Evolutionary conservation across 2,888 invertebrate genomes (phyloP).

Genomic region (Ormyrus rosae): DNA sequence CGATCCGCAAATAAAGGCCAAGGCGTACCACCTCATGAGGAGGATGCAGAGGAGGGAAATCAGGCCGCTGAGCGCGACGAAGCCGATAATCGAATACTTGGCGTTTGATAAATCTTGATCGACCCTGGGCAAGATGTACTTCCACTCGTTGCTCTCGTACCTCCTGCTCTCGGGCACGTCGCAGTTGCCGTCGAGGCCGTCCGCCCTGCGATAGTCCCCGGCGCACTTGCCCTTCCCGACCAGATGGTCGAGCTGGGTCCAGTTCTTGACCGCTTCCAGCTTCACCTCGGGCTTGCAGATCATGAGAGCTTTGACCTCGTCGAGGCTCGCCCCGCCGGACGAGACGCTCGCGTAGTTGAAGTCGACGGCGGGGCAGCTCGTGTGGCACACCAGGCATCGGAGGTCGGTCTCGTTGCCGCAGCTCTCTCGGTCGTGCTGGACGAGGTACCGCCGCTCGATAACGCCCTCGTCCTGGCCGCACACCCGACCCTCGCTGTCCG

Average conservation of each 20-base stretch:
- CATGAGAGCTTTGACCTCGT: not conserved
- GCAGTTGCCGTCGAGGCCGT: not conserved
- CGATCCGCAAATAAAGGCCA: slow-evolving; percentile 90
- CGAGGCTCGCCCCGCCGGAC: too few relatives aligned
- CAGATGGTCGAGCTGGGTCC: slow-evolving; percentile 9
- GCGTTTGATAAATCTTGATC: not conserved
- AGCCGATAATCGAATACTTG: slow-evolving; percentile 25
- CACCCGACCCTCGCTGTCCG: slow-evolving; percentile 76
- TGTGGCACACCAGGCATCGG: slow-evolving; percentile 1
- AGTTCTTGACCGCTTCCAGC: not conserved
- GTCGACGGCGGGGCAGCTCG: not conserved
- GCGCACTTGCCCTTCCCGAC: slow-evolving; percentile 11
- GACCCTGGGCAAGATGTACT: not conserved
- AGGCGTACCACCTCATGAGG: slow-evolving; percentile 91
- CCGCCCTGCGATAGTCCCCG: not conserved
- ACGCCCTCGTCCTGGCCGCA: slow-evolving; percentile 85
- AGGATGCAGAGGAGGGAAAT: slow-evolving; percentile 76
- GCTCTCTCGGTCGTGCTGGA: slow-evolving; percentile 81
- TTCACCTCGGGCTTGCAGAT: slow-evolving; percentile 29
- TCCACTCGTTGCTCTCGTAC: not conserved
- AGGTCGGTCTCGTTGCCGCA: not conserved
- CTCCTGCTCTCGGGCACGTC: not conserved
- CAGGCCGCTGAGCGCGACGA: slow-evolving; percentile 22
- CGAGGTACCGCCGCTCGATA: slow-evolving; percentile 81
- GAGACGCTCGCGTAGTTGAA: not conserved